These are phyloP conservation scores for Mastomys natalensis DNA, from an alignment of 2,113 vertebrate genomes.

Conservation along the genomic window DNA sequence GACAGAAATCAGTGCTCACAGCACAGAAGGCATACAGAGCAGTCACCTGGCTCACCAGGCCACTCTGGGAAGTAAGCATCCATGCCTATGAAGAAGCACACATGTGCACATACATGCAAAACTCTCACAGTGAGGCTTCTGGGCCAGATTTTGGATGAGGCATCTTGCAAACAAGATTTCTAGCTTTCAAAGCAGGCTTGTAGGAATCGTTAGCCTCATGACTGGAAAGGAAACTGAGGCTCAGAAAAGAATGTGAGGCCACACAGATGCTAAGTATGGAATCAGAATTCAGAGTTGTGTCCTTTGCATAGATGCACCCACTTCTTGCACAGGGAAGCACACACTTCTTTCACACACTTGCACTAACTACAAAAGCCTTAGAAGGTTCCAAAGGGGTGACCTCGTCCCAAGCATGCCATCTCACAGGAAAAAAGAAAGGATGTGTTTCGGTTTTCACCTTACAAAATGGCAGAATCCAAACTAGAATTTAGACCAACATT, in stretches of 20 bases:
- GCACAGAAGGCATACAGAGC: neutral
- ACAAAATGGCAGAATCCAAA: neutral
- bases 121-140: neutral
- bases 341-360: neutral
- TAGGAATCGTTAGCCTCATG: neutral
- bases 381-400: neutral
- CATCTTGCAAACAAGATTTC: neutral
- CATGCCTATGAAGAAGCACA: neutral
- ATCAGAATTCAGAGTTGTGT: neutral
- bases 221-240: neutral
- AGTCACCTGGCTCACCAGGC: neutral
- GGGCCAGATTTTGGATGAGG: neutral
- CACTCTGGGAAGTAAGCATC: neutral
- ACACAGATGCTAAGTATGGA: neutral
- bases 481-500: neutral
- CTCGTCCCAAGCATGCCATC: neutral
- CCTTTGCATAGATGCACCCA: neutral
- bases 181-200: neutral
- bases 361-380: neutral
- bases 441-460: slow-evolving; percentile 2
- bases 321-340: neutral
- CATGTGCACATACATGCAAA: neutral
- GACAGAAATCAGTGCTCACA: slow-evolving; percentile 5
- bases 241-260: neutral
- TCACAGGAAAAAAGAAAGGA: neutral